phyloP scores from a whole-genome alignment of 2,888 invertebrate species.

The Boloria selene region DNA sequence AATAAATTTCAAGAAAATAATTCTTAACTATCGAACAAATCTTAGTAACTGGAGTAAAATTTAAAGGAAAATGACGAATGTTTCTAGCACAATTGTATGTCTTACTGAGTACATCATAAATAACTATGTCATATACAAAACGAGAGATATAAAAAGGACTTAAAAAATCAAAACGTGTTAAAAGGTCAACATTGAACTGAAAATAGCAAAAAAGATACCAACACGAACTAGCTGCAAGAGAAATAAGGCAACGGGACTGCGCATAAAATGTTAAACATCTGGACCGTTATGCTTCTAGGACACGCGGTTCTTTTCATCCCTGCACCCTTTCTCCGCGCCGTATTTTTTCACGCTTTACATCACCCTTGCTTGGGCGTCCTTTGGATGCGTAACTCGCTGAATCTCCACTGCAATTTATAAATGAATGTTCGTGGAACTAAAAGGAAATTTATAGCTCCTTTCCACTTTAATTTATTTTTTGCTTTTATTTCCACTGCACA shows the following conservation, averaged over 20 bases:
- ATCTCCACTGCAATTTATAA: constrained; percentile 30
- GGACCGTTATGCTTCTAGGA: constrained; percentile 55
- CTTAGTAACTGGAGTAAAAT: neutral
- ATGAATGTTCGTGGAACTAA: constrained; percentile 31
- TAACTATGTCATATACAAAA: no score
- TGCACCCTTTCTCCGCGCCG: constrained; percentile 50
- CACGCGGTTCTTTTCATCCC: constrained; percentile 57
- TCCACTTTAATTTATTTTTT: constrained; percentile 26
- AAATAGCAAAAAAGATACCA: constrained; percentile 26
- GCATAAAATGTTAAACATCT: constrained; percentile 65
- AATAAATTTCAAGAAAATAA: constrained; percentile 14
- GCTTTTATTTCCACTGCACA: constrained; percentile 12
- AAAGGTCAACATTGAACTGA: constrained; percentile 14
- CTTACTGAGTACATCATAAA: no score
- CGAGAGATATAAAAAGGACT: neutral
- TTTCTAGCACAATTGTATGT: neutral
- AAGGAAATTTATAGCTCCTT: constrained; percentile 30
- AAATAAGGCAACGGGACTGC: constrained; percentile 43
- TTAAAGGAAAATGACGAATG: neutral
- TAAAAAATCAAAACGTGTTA: constrained; percentile 18
- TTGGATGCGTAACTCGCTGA: constrained; percentile 31
- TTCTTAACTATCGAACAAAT: constrained; percentile 3
- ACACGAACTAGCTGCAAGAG: constrained; percentile 30
- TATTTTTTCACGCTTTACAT: constrained; percentile 51
- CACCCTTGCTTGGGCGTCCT: constrained; percentile 28